A percentile compares a stretch with the other conserved stretches of the same genome.
Conservation (phyloP, 2,113 vertebrate species). For the Oncorhynchus tshawytscha region DNA sequence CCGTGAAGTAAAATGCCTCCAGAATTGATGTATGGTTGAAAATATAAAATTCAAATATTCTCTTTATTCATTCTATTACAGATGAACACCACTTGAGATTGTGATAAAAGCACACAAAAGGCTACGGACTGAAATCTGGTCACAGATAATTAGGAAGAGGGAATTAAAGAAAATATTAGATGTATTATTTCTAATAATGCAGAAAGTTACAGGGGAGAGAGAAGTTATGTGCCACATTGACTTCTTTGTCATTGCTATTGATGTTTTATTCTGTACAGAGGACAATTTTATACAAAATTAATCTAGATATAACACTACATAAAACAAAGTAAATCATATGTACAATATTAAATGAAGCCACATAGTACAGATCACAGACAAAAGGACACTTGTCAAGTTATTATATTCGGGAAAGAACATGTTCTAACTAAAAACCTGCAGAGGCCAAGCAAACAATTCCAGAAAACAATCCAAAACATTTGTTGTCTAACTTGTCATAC, state of each 20-base stretch:
- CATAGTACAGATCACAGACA: conserved; percentile 91
- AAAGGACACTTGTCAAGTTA: conserved; percentile 93
- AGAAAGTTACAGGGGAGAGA: conserved; percentile 47
- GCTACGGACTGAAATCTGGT: conserved; percentile 55
- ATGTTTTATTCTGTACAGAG: conserved; percentile 93
- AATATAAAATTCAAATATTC: conserved; percentile 76
- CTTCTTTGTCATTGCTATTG: conserved; percentile 69
- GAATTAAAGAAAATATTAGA: conserved; percentile 62
- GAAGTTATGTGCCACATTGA: conserved; percentile 63
- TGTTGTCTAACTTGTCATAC: conserved; percentile 42
- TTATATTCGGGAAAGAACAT: conserved; percentile 78
- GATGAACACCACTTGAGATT: conserved; percentile 71
- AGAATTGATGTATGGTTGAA: conserved; percentile 68
- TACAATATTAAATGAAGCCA: conserved; percentile 98
- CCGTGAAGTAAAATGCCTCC: conserved; percentile 47
- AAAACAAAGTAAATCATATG: conserved; percentile 98
- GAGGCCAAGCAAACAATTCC: conserved; percentile 68
- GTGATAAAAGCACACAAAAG: conserved; percentile 70
- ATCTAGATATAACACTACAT: conserved; percentile 97
- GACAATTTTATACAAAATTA: conserved; percentile 99
- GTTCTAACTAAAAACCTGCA: conserved; percentile 70
- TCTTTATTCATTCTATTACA: conserved; percentile 75
- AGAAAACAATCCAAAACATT: conserved; percentile 79
- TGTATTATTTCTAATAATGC: conserved; percentile 48
- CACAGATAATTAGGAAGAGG: conserved; percentile 54